Base-by-base conservation (phyloP, 2,888 invertebrate genomes). In the Ischnus inquisitorius region DNA sequence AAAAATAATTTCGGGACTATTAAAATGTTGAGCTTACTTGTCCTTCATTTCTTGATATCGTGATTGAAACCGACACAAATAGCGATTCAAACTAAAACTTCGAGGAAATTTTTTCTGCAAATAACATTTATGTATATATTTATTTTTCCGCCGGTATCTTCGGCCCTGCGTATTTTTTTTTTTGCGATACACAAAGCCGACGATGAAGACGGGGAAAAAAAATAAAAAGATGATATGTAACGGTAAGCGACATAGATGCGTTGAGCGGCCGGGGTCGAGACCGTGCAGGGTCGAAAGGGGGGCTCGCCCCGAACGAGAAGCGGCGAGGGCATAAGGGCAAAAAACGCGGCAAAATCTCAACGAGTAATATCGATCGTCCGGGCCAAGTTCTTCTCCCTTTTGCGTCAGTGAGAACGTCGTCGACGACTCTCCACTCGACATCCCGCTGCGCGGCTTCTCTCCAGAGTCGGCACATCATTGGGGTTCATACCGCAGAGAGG, bases 301-400 rank as follows among this genome's bases (percentile, higher is more conserved):
- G 43, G 10, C 14, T n/a, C 14, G 12, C 46, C 19, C 34, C 34
- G 54, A 65, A 34, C 22, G 41, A 22, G 28, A 67, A 64, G 22
- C 39, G 41, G 71, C n/a, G 41, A 22, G 41, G 3, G 62, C 62
- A 22, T 67, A 80, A 80, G 69, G 69, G 68, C 62, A 48, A 79
- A 67, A 72, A 54, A 78, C 72, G 83, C 71, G 69, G 83, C 60
- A 51, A 76, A 79, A 79, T 79, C 57, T 83, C 71, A 79, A 83
- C 83, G 79, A 76, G 83, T 57, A 79, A 76, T 83, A 83, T 83
- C 83, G 83, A 83, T 76, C 83, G 79, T 51, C 64, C 65, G 74
- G 48, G 48, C 69, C 19, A 57, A 79, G 75, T 79, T 57, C 75
- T 79, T 79, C 62, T 62, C 39, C 39, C 79, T 69, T 79, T 83